Evolutionary conservation across 2,888 invertebrate genomes (phyloP).

Genomic region (Hermodice carunculata): DNA sequence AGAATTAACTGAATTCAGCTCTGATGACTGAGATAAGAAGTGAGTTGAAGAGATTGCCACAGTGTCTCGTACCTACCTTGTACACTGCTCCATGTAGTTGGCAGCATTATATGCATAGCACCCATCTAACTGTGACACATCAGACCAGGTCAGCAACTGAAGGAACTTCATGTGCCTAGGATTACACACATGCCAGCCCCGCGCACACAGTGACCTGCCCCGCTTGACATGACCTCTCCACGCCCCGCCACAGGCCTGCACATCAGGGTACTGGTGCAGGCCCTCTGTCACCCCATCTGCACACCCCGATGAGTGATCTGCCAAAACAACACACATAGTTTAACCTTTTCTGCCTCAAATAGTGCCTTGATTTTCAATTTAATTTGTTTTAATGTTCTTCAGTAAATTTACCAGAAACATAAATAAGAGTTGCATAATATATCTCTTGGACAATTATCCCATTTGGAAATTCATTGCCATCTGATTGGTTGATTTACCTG

Average conservation of each 20-base stretch:
- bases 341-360: too few species aligned
- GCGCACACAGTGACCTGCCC: constrained; percentile 56
- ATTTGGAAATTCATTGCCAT: too few species aligned
- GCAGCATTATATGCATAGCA: constrained; percentile 68
- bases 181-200: constrained; percentile 66
- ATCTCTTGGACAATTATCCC: too few species aligned
- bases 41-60: background rate
- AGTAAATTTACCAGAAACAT: too few species aligned
- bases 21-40: background rate
- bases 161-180: constrained; percentile 52
- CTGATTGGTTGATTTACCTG: too few species aligned
- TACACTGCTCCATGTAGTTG: constrained; percentile 57
- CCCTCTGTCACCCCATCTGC: constrained; percentile 63
- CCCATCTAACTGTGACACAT: constrained; percentile 58
- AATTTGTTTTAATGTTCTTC: too few species aligned
- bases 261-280: constrained; percentile 53
- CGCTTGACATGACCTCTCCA: constrained; percentile 67
- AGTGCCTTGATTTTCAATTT: too few species aligned
- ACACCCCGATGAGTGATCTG: constrained; percentile 64
- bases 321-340: too few species aligned
- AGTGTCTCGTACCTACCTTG: constrained; percentile 43
- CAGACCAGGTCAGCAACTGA: constrained; percentile 58
- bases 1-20: too few species aligned
- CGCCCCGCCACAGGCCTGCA: constrained; percentile 62
- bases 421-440: too few species aligned